phyloP scores from a whole-genome alignment of 2,113 vertebrate species.

The Camelus dromedarius region DNA sequence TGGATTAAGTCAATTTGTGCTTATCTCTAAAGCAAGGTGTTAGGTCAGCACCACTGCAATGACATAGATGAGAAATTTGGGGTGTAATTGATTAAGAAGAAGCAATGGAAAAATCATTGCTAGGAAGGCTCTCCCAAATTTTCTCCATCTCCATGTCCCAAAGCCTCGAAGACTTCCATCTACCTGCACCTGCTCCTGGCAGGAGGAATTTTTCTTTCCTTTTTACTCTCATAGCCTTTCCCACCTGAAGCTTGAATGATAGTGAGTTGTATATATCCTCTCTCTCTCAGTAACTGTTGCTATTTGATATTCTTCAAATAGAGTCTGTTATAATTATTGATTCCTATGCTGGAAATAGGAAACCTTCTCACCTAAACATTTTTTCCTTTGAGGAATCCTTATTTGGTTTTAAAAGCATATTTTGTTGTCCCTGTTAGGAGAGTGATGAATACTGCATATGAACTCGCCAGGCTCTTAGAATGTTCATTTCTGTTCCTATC shows the following conservation, averaged over 20 bases:
- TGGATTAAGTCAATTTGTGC: neutral
- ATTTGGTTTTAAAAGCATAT: neutral
- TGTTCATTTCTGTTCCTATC: neutral
- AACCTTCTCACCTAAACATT: slow-evolving; percentile 10
- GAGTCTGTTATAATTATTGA: slow-evolving; percentile 49
- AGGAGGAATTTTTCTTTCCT: neutral
- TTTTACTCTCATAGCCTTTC: neutral
- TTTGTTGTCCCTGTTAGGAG: slow-evolving; percentile 40
- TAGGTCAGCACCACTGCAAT: neutral
- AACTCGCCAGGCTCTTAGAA: neutral
- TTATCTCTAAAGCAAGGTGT: neutral
- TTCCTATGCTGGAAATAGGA: slow-evolving; percentile 10
- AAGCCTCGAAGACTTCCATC: neutral
- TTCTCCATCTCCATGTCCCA: neutral
- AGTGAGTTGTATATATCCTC: neutral
- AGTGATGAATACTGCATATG: neutral
- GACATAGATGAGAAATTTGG: neutral
- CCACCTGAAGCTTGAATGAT: neutral
- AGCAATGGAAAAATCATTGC: neutral
- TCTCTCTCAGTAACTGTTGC: neutral
- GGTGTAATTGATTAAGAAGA: neutral
- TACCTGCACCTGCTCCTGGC: neutral
- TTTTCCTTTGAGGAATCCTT: slow-evolving; percentile 56
- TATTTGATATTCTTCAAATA: slow-evolving; percentile 21
- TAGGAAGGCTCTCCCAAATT: neutral